Conservation (phyloP, 1,140 invertebrate genomes). For the Drosophila orena region DNA sequence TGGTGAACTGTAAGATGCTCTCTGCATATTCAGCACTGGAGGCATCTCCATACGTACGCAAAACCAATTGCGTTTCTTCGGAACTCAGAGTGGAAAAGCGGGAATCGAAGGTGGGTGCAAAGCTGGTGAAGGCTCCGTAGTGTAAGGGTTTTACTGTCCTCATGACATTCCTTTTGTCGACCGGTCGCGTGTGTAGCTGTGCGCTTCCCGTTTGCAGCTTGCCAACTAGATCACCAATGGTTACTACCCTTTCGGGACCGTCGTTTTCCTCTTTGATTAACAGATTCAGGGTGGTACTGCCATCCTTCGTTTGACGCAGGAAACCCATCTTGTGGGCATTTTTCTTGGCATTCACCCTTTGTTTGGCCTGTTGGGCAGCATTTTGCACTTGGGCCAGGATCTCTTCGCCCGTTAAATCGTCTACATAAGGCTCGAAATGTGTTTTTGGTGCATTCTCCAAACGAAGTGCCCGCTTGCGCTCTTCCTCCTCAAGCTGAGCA, state of each 20-base stretch:
- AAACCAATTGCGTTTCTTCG: slow-evolving; percentile 96
- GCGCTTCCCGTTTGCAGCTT: slow-evolving; percentile 93
- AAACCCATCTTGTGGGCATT: slow-evolving; percentile 91
- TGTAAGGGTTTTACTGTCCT: slow-evolving; percentile 96
- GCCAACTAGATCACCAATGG: slow-evolving; percentile 92
- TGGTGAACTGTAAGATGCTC: slow-evolving; percentile 92
- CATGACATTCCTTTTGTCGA: slow-evolving; percentile 94
- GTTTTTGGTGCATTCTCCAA: slow-evolving; percentile 86
- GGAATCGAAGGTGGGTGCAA: slow-evolving; percentile 97
- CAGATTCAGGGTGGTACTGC: slow-evolving; percentile 94
- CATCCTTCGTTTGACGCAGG: slow-evolving; percentile 91
- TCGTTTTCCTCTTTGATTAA: slow-evolving; percentile 89
- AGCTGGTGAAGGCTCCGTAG: slow-evolving; percentile 97
- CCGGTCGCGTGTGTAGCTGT: slow-evolving; percentile 89
- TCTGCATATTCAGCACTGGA: slow-evolving; percentile 94
- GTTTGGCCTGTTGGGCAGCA: slow-evolving; percentile 77
- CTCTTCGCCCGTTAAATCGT: slow-evolving; percentile 92
- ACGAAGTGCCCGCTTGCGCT: slow-evolving; percentile 83
- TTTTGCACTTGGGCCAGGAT: slow-evolving; percentile 88
- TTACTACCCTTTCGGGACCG: slow-evolving; percentile 91
- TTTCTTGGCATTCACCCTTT: slow-evolving; percentile 77
- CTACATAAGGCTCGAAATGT: slow-evolving; percentile 92
- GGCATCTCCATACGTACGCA: slow-evolving; percentile 95
- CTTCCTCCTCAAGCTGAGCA: slow-evolving; percentile 86
- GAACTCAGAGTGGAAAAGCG: slow-evolving; percentile 97